Conservation (phyloP, 2,797 vertebrate genomes). For the Mus caroli region DNA sequence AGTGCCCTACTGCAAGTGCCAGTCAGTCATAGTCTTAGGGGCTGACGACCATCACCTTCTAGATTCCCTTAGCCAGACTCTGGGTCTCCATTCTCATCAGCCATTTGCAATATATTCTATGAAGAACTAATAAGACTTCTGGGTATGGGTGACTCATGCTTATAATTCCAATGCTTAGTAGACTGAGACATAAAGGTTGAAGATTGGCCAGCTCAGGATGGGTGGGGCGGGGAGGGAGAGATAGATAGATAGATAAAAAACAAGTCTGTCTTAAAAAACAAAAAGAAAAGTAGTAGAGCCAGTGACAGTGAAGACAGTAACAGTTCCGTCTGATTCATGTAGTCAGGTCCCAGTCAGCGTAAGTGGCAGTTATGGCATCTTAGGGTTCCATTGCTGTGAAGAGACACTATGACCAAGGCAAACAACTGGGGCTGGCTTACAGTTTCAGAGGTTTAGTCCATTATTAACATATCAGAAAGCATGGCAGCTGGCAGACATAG, state of each 20-base stretch:
- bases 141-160: neutral
- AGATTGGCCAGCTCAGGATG: neutral
- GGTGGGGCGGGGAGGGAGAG: too few relatives aligned
- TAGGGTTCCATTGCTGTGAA: neutral
- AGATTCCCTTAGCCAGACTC: neutral
- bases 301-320: neutral
- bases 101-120: too few relatives aligned
- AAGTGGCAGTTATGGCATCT: neutral
- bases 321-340: neutral
- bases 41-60: neutral
- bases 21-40: neutral
- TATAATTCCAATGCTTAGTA: neutral
- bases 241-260: too few relatives aligned
- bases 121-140: neutral
- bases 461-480: neutral
- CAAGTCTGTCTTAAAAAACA: neutral
- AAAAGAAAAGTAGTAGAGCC: neutral
- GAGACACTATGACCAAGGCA: neutral
- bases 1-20: neutral
- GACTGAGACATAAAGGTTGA: neutral
- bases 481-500: neutral
- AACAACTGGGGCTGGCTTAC: neutral
- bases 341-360: neutral
- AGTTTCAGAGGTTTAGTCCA: neutral
- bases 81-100: neutral